Evolutionary conservation across 2,797 vertebrate species (phyloP), one percentile per base, ranked within the genome.

Genomic region (Ctenopoma multispine): DNA sequence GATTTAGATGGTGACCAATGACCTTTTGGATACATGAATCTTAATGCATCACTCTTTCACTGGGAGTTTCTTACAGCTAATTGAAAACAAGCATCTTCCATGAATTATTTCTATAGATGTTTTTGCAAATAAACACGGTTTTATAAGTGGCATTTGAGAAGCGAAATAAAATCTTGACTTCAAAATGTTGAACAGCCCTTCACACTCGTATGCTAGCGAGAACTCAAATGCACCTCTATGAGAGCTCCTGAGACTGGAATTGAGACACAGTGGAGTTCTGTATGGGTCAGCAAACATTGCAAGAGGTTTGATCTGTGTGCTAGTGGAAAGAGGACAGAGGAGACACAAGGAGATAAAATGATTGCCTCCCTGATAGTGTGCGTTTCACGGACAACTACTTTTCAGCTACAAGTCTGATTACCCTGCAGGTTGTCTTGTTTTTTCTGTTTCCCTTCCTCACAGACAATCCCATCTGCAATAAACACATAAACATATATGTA

Each of bases 1-100:
- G 80, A 89, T 87, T 89, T 89, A 88, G 89, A 86, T 79, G 74
- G 58, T 75, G 69, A 68, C 77, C 77, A 46, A 1, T 51, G 61
- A 63, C 53, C 79, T 77, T 71, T 75, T 47, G 55, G 70, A 64
- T 59, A 40, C 23, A 47, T 43, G 56, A 43, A 76, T 23, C 34
- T 55, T 21, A 27, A 59, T 15, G 20, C 34, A 41, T 53, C 40
- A 34, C 3, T 7, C 31, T 69, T 31, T 73, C 21, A 63, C 21
- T 27, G 12, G 8, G 29, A 38, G 67, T 21, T 41, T 63, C 4
- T 40, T 18, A 31, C 31, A 18, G 38, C 10, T 68, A 23, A 63
- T 63, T 43, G 50, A 54, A 56, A 69, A 50, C 3, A 23, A 56
- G 13, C 36, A 31, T 21, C 27, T 23, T 23, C 27, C n/a, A 17